These are phyloP conservation scores for Musca domestica DNA, from an alignment of 1,140 invertebrate genomes.

Conservation along the genomic window DNA sequence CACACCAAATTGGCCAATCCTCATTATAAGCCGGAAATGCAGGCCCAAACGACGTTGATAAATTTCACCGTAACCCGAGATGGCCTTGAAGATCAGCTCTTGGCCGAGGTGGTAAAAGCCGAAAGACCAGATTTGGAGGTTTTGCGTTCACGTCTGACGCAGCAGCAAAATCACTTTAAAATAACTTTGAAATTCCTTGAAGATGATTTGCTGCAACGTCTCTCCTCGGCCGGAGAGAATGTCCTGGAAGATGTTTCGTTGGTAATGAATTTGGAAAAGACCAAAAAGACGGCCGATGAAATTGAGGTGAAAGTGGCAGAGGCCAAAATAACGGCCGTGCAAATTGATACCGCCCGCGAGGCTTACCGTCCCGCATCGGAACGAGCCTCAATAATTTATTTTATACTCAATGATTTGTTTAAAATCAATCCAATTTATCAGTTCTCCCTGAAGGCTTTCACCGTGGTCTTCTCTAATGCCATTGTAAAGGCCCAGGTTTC, in stretches of 20 bases:
- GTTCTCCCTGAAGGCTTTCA: slow-evolving; percentile 94
- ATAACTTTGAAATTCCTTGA: slow-evolving; percentile 88
- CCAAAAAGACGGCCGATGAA: slow-evolving; percentile 88
- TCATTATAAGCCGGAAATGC: slow-evolving; percentile 95
- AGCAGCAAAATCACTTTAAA: slow-evolving; percentile 93
- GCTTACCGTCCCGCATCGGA: slow-evolving; percentile 82
- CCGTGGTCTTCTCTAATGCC: slow-evolving; percentile 87
- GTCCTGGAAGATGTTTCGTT: slow-evolving; percentile 87
- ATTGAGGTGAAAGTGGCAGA: slow-evolving; percentile 83
- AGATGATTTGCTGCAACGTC: slow-evolving; percentile 79
- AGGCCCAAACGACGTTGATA: slow-evolving; percentile 91
- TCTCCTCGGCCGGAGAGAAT: slow-evolving; percentile 86
- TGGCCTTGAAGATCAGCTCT: slow-evolving; percentile 88
- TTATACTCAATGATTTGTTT: slow-evolving; percentile 88
- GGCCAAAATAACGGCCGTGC: slow-evolving; percentile 78
- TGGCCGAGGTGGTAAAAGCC: slow-evolving; percentile 90
- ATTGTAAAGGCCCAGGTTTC: slow-evolving; percentile 68
- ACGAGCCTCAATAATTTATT: slow-evolving; percentile 87
- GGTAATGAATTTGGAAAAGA: slow-evolving; percentile 90
- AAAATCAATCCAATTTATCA: slow-evolving; percentile 97
- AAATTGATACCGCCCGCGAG: slow-evolving; percentile 89
- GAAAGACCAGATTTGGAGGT: slow-evolving; percentile 89
- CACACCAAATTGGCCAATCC: slow-evolving; percentile 94
- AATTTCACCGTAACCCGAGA: slow-evolving; percentile 94
- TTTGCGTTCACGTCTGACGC: slow-evolving; percentile 72